Base-by-base conservation (phyloP, 2,113 vertebrate genomes). In the Callopanchax toddi region DNA sequence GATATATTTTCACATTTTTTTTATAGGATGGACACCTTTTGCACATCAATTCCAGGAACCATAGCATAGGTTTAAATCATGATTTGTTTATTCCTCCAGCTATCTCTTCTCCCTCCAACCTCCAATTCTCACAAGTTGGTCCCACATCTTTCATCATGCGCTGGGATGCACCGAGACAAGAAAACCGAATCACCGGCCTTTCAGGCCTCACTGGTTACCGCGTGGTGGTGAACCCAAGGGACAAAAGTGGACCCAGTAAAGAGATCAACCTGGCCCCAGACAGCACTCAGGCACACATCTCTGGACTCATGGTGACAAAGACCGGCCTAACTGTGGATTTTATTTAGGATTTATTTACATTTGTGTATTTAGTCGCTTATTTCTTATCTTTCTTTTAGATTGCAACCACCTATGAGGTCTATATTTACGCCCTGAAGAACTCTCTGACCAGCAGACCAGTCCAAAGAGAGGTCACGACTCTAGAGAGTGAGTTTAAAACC, bases 181-280 rank as follows among this genome's bases (percentile, higher is more conserved):
- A 93, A 53, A 93, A 89, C 58, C 46, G 66, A 15, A 52, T 88
- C 0, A 79, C 21, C 4, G 83, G 81, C 22, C 71, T 73, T 0
- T 56, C 57, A 0, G 78, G 90, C n/a, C 94, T 99, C 67, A 96
- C 95, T 0, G 97, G 97, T 21, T 98, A 97, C 84, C 93, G 95
- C 7, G 95, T 98, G 63, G 89, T 95, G 73, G 92, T 98, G 59
- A 97, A 92, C 72, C 96, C 97, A 15, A 98, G 96, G 84, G 95
- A 92, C 67, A 97, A 96, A 85, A 95, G 91, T 0, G 97, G 96
- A 1, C 97, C 97, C 0, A 95, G 94, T 87, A 97, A 97, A 50
- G 96, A 98, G 85, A 92, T 97, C 62, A 94, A 95, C 74, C 85
- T 99, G 74, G 85, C 95, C 44, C 96, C 97, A 0, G 96, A 98